Conservation (phyloP, 37 sponge, comb jelly and placozoan species). For the Cladorhizidae sp. region DNA sequence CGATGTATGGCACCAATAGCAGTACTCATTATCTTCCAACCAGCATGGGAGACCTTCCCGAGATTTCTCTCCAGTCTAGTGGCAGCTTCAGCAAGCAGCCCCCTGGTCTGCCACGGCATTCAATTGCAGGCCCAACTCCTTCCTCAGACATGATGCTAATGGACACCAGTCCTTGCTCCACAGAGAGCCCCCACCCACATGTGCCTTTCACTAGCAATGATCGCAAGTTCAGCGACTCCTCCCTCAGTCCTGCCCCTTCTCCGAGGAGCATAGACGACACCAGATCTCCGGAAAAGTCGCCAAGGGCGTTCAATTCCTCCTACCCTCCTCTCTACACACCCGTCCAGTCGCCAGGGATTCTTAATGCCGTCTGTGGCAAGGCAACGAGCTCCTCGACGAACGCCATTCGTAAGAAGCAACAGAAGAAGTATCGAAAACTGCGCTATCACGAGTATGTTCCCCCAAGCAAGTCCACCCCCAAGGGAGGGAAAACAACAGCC, state of each 20-base stretch:
- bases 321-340: conserved; percentile 8
- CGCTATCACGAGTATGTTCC: conserved; percentile 82
- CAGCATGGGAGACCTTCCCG: neutral
- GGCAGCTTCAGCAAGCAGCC: neutral
- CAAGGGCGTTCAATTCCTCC: conserved; percentile 20
- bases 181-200: neutral
- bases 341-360: conserved; percentile 5
- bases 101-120: neutral
- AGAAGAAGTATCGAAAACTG: conserved; percentile 60
- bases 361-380: conserved; percentile 15
- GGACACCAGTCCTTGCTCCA: conserved; percentile 7
- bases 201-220: neutral
- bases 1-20: neutral
- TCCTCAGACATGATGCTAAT: neutral
- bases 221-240: conserved; percentile 44
- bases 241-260: conserved; percentile 44
- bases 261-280: conserved; percentile 21
- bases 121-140: neutral
- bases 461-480: conserved; percentile 62
- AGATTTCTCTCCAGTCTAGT: neutral
- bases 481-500: conserved; percentile 64
- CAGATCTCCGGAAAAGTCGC: conserved; percentile 19
- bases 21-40: too few relatives aligned
- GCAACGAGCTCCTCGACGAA: conserved; percentile 51
- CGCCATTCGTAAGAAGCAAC: conserved; percentile 45